Percentiles rank a stretch among this genome's conserved stretches.
These are phyloP conservation scores for Parthenolecanium corni DNA, from an alignment of 2,888 invertebrate species.

Conservation along the genomic window DNA sequence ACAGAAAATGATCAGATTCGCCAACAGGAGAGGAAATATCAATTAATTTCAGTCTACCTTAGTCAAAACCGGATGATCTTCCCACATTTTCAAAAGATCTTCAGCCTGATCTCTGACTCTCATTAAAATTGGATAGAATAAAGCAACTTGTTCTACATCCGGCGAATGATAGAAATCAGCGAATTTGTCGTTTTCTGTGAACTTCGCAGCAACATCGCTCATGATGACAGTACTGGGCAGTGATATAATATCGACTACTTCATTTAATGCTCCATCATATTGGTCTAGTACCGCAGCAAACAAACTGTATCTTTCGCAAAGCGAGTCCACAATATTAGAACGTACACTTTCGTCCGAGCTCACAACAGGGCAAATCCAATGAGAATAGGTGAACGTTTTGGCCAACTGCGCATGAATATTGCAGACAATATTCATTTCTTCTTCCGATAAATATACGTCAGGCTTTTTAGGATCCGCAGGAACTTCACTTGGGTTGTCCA, in stretches of 20 bases:
- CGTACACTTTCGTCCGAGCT: neutral
- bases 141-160: conserved; percentile 63
- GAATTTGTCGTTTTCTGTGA: conserved; percentile 15
- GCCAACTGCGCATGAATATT: conserved; percentile 50
- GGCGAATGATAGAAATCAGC: conserved; percentile 73
- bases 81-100: conserved; percentile 64
- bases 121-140: conserved; percentile 57
- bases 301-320: conserved; percentile 43
- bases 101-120: conserved; percentile 50
- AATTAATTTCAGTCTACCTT: conserved; percentile 46
- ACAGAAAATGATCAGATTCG: neutral
- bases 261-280: conserved; percentile 44
- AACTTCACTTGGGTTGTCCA: conserved; percentile 17
- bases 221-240: conserved; percentile 50
- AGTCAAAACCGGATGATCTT: conserved; percentile 76
- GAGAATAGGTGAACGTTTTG: conserved; percentile 44
- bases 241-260: conserved; percentile 44
- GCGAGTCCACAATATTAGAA: conserved; percentile 19
- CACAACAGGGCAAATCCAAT: conserved; percentile 44
- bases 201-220: conserved; percentile 41
- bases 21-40: too few relatives aligned
- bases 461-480: conserved; percentile 35
- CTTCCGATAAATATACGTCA: conserved; percentile 38
- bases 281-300: conserved; percentile 47
- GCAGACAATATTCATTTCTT: conserved; percentile 49